Evolutionary conservation across 2,888 invertebrate genomes (phyloP), one percentile per base, ranked within the genome.

Genomic region (Ormyrus rosae): DNA sequence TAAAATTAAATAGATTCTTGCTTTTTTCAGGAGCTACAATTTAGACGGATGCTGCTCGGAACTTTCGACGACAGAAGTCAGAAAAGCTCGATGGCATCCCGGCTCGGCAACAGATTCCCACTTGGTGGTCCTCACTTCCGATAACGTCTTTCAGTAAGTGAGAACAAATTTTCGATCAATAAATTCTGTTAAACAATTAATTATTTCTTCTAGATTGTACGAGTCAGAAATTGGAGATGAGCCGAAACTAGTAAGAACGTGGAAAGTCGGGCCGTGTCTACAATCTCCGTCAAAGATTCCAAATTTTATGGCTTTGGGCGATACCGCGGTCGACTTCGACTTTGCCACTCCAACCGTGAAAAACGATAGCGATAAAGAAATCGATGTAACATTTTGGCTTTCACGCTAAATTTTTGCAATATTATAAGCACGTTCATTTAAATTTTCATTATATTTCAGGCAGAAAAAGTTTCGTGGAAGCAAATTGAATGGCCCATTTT

Each of bases 241-340:
- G 80, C 89, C 90, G 46, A 90, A 86, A 76, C 84, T 92, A 56
- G 87, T 91, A 5, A 91, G 91, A 86, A 91, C 91, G 11, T 93
- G 93, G 93, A 92, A 91, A 84, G 91, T 93, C 46, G 93, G 93
- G 2, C 92, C 92, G 7, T 85, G 88, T 8, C 89, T 91, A 6
- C 84, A 86, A 10, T 86, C 88, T 11, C 88, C 89, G 0, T 85
- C 87, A 9, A 89, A 88, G 69, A 86, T 90, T 9, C 88, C 90
- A 6, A 88, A 85, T 61, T 91, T 93, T 9, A 92, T 93, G 0
- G 92, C 92, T 8, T 92, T 97, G n/a, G 98, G 97, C 0, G 97
- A 98, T 87, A 94, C 94, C 0, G 96, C 96, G 0, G 95, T 97
- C 13, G 96, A 96, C 91, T 98, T 98, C 91, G 96, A 97, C 87